These are phyloP conservation scores for Drosophila prolongata DNA, from an alignment of 2,888 invertebrate genomes.

Conservation along the genomic window DNA sequence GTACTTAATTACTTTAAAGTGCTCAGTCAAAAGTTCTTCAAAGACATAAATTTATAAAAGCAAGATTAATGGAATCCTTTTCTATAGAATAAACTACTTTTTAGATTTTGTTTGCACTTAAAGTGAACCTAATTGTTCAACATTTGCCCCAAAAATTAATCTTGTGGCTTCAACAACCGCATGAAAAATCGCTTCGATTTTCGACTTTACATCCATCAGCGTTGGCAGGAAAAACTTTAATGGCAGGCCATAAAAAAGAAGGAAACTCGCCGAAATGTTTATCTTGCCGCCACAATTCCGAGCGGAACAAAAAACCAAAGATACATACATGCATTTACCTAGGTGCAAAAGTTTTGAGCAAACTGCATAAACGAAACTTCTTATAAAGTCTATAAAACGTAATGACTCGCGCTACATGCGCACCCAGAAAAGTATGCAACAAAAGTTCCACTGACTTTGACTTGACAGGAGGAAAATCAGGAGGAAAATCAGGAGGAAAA, in stretches of 20 bases:
- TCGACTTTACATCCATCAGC: constrained; percentile 16
- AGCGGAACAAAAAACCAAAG: constrained; percentile 15
- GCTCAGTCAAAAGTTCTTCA: neutral
- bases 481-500: constrained; percentile 11
- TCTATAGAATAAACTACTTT: neutral
- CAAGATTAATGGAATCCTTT: neutral
- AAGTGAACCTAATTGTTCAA: too few species aligned
- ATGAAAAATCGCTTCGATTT: constrained; percentile 16
- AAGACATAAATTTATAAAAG: too few species aligned
- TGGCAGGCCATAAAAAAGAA: constrained; percentile 23
- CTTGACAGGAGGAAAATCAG: constrained; percentile 22
- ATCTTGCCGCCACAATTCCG: constrained; percentile 33
- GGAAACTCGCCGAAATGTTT: constrained; percentile 27
- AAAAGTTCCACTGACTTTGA: constrained; percentile 69
- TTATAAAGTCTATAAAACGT: constrained; percentile 76
- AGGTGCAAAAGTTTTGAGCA: constrained; percentile 64
- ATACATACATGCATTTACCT: constrained; percentile 26
- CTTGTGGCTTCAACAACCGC: constrained; percentile 8
- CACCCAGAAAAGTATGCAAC: constrained; percentile 69
- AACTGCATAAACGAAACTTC: constrained; percentile 72
- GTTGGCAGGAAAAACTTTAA: constrained; percentile 24
- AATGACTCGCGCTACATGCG: constrained; percentile 75
- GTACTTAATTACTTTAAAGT: neutral
- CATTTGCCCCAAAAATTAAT: neutral
- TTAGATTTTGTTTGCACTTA: too few species aligned